Evolutionary conservation across 92 coral and sea anemone species (phyloP), one percentile per base, ranked within the genome.

Genomic region (Epizoanthus scotinus): DNA sequence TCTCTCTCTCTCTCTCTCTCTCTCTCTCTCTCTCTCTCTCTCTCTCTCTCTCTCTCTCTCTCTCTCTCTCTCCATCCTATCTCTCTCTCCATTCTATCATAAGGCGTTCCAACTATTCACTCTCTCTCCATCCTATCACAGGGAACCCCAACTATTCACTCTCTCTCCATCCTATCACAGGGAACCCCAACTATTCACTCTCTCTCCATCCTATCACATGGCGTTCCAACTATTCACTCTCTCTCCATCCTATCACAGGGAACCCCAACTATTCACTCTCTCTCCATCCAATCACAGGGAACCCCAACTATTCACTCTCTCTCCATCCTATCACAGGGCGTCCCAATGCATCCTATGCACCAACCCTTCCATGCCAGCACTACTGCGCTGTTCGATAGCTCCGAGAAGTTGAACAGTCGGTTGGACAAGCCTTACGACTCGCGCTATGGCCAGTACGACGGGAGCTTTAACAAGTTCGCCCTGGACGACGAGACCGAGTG

Each of bases 351-450:
- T 21, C 53, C 89, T 14, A 66, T 88, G 77, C 87, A 87, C 15
- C 80, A 82, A 15, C 85, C 91, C 6, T 82, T 70, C 82, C 80
- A 85, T 47, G 85, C 91, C 36, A 92, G 97, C 75, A 87, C 91
- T 29, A 87, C 90, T 0, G 97, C 91, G 15, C 72, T 92, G 77
- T 87, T 82, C 84, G 97, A 92, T 65, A 87, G 91, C 71, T 79
- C 87, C 8, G 97, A 90, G 55, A 74, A 90, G 36, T 77, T 87
- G 17, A 78, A 88, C 53, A 77, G 85, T 22, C 89, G 84, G 49
- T 63, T 73, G 6, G 84, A 79, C 22, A 79, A 78, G 27, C 88
- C 84, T 26, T 82, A 85, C 69, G 88, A 79, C 77, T 81, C 65
- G 59, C 83, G 91, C 66, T 87, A 87, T 65, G 77, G 83, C 67